Base-by-base conservation (phyloP, 2,888 invertebrate genomes). In the Fragum fragum region DNA sequence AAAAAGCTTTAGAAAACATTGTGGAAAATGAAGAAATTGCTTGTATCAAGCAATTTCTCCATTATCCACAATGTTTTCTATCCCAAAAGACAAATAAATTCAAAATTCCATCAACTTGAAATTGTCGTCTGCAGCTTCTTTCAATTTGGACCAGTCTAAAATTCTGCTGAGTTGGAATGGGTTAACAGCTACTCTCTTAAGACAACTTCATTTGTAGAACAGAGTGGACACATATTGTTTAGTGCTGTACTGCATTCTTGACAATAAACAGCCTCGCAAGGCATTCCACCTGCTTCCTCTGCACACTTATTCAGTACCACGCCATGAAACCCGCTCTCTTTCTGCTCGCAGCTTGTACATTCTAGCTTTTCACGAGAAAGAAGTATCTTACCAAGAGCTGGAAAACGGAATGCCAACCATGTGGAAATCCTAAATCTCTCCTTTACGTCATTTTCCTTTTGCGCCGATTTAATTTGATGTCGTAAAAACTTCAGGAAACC, bases 211-310 rank as follows among this genome's bases (percentile, higher is more conserved):
- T 79, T 55, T 5, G 18, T 28, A 3, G 78, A 66, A 79, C 88
- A 89, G 7, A 87, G 52, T 1, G 86, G 83, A 73, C 88, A 88
- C 0, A 42, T 61, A 42, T 78, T 72, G 7, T 84, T 55, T 29
- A 89, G 69, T 1, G 73, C 79, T 2, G 66, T 53, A 39, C 72
- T 79, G 57, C 88, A 89, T 42, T 86, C 84, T 11, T 79, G 47
- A 52, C 88, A 89, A 47, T 87, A 89, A 0, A 85, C 73, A 7
- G 87, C 81, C 1, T 83, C 76, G 53, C 88, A 89, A 16, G 61
- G 55, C n/a, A 76, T 39, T 0, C 82, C 80, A 16, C 86, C 86
- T n/a, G 21, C 23, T 1, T 42, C 39, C 2, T 80, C 82, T 0
- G 16, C 36, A 63, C 85, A 85, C 53, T 75, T 74, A n/a, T 72